phyloP scores from a whole-genome alignment of 2,888 invertebrate genomes.

The Daptonema setosum region DNA sequence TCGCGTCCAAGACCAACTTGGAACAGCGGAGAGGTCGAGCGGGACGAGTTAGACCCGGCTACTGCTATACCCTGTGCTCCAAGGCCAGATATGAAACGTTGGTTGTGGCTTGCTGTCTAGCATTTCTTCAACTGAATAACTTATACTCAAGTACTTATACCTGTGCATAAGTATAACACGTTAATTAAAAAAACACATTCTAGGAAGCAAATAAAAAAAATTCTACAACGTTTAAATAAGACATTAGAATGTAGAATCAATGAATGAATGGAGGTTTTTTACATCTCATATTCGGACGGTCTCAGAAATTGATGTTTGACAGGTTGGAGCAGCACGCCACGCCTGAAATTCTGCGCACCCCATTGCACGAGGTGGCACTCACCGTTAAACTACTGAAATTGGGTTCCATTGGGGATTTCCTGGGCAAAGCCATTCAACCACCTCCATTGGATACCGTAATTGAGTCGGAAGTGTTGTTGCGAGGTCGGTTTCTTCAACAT shows the following conservation, averaged over 20 bases:
- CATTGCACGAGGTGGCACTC: conserved; percentile 75
- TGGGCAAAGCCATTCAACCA: conserved; percentile 74
- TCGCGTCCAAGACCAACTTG: conserved; percentile 66
- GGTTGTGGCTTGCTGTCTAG: no score
- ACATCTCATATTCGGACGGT: no score
- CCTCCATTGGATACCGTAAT: conserved; percentile 93
- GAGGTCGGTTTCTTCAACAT: conserved; percentile 26
- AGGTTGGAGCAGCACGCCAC: conserved; percentile 53
- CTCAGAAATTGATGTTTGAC: no score
- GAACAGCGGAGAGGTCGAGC: conserved; percentile 86
- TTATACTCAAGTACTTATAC: no score
- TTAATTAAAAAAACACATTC: no score
- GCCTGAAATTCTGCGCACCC: conserved; percentile 92
- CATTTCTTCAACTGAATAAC: no score
- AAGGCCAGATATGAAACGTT: conserved; percentile 30
- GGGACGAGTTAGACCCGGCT: conserved; percentile 76
- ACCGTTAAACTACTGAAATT: conserved; percentile 68
- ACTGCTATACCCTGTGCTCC: conserved; percentile 72
- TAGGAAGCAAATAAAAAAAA: no score
- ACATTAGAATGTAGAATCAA: no score
- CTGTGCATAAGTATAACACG: no score
- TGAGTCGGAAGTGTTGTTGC: conserved; percentile 64
- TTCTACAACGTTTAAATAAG: no score
- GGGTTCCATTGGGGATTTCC: conserved; percentile 74
- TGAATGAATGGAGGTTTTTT: no score